These are phyloP conservation scores for Pomatostomus ruficeps DNA, from an alignment of 2,113 vertebrate species.

Conservation along the genomic window DNA sequence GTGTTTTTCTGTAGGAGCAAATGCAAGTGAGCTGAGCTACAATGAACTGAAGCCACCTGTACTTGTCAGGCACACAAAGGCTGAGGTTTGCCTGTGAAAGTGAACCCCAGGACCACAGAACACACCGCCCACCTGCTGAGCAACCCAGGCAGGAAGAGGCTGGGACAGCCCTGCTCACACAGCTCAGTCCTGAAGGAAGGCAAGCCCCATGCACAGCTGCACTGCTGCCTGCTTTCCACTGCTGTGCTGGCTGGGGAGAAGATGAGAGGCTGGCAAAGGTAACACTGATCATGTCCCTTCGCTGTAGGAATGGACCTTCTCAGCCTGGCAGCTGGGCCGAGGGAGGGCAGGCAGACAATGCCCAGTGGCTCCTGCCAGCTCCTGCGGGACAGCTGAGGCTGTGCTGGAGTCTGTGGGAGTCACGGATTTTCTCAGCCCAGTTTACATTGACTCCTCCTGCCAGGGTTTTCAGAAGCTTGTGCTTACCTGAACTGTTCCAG, in stretches of 20 bases:
- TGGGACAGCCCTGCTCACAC: background rate
- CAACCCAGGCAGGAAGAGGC: background rate
- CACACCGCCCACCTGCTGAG: background rate
- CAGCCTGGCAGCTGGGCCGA: background rate
- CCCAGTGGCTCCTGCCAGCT: background rate
- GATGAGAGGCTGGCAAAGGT: background rate
- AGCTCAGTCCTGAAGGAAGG: background rate
- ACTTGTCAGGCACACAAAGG: background rate
- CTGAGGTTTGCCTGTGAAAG: background rate
- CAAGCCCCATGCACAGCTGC: background rate
- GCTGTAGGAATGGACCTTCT: background rate
- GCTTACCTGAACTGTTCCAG: background rate
- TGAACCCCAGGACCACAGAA: background rate
- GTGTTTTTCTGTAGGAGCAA: background rate
- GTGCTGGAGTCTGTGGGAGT: background rate
- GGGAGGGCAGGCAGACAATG: background rate
- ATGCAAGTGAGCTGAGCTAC: background rate
- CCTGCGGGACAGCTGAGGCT: background rate
- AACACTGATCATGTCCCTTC: background rate
- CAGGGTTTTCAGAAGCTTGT: background rate
- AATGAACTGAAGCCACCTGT: background rate
- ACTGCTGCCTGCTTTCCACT: background rate
- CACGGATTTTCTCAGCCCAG: background rate
- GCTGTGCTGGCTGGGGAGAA: accelerated
- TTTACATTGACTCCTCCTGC: background rate